These are phyloP conservation scores for Spongia lamella DNA, from an alignment of 37 sponge, comb jelly and placozoan species.

Conservation along the genomic window DNA sequence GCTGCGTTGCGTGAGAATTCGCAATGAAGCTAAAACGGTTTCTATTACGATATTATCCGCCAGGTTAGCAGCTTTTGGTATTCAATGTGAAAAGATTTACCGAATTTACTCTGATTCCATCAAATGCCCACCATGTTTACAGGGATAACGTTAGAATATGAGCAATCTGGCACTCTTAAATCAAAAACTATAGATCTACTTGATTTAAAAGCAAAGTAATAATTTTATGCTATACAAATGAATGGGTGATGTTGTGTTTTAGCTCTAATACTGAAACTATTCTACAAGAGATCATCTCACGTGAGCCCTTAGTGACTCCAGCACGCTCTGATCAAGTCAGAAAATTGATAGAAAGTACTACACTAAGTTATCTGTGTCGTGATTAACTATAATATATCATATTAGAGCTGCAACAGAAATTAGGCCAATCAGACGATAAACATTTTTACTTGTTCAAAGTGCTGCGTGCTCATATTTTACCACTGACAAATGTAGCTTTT, in stretches of 20 bases:
- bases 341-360: constrained; percentile 59
- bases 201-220: constrained; percentile 77
- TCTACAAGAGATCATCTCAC: constrained; percentile 62
- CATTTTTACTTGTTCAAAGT: constrained; percentile 81
- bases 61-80: constrained; percentile 51
- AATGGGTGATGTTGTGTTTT: neutral
- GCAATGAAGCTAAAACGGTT: constrained; percentile 91
- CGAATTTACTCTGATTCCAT: neutral
- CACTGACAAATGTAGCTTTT: constrained; percentile 93
- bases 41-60: constrained; percentile 93
- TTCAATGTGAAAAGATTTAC: too few species aligned
- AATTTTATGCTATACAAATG: constrained; percentile 1
- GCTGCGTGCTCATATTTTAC: constrained; percentile 87
- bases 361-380: neutral
- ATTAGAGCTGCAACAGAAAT: constrained; percentile 72
- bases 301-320: constrained; percentile 79
- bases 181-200: constrained; percentile 85
- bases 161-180: constrained; percentile 69
- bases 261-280: constrained; percentile 66
- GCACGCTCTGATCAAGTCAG: constrained; percentile 73
- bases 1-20: too few species aligned
- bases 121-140: neutral
- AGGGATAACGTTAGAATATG: constrained; percentile 96
- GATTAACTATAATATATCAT: neutral
- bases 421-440: constrained; percentile 44